Evolutionary conservation across 2,113 vertebrate species (phyloP).

Genomic region (Zeus faber): DNA sequence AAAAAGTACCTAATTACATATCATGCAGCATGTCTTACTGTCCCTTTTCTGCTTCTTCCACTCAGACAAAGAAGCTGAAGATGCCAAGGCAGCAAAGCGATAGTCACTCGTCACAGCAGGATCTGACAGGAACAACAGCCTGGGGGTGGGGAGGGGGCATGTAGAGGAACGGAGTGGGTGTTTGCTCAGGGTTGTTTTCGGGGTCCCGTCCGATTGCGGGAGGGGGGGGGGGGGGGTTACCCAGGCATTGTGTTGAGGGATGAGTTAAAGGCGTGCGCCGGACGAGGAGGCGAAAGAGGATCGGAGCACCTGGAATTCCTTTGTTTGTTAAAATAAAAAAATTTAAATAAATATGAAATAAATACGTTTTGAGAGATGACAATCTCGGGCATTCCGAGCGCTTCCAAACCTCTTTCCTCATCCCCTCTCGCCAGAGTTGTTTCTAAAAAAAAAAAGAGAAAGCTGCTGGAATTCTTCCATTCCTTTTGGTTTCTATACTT

Average conservation of each 20-base stretch:
- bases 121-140: constrained; percentile 42
- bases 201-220: constrained; percentile 46
- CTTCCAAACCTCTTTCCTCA: constrained; percentile 48
- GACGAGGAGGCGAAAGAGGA: constrained; percentile 36
- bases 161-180: constrained; percentile 35
- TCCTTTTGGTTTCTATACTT: constrained; percentile 40
- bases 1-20: background rate
- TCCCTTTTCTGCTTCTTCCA: constrained; percentile 8
- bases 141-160: constrained; percentile 36
- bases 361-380: constrained; percentile 22
- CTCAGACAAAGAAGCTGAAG: constrained; percentile 65
- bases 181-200: constrained; percentile 57
- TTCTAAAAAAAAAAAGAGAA: no score
- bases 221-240: constrained; percentile 39
- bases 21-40: background rate
- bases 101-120: constrained; percentile 39
- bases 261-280: constrained; percentile 28
- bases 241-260: constrained; percentile 31
- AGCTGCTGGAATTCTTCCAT: constrained; percentile 64
- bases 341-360: constrained; percentile 17
- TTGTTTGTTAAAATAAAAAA: no score
- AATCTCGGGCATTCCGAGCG: constrained; percentile 51
- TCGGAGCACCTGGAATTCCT: constrained; percentile 57
- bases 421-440: constrained; percentile 47
- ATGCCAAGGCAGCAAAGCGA: constrained; percentile 67